Conservation (phyloP, 1,140 invertebrate genomes). For the Muscidifurax raptorellus region DNA sequence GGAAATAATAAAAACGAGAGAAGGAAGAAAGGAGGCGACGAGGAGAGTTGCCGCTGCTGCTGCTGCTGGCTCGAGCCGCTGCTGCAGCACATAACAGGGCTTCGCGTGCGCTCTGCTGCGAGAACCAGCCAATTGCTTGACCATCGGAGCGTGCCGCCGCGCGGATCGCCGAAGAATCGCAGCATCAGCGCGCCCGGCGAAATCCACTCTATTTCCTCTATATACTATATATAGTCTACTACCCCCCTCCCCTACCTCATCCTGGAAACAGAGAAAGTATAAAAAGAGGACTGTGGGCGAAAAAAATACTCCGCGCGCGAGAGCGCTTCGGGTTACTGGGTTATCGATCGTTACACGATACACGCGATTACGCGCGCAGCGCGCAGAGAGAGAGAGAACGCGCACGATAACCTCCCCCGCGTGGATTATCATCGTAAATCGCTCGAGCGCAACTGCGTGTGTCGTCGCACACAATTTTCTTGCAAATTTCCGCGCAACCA, state of each 20-base stretch:
- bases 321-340: neutral
- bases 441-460: neutral
- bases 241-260: neutral
- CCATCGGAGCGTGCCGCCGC: neutral
- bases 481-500: neutral
- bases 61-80: too few relatives aligned
- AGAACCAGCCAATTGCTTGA: neutral
- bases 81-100: neutral
- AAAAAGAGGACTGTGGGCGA: neutral
- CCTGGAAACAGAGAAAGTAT: neutral
- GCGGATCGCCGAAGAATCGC: neutral
- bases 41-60: slow-evolving; percentile 22
- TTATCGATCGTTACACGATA: neutral
- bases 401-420: neutral
- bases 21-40: slow-evolving; percentile 31
- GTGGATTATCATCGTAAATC: neutral
- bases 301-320: neutral
- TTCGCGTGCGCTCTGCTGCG: neutral
- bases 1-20: slow-evolving; percentile 23
- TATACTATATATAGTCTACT: neutral
- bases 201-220: neutral
- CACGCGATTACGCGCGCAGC: neutral
- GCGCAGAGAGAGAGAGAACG: neutral
- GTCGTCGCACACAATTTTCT: too few relatives aligned
- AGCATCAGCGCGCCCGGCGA: neutral